Evolutionary conservation across 92 coral and sea anemone species (phyloP).

Genomic region (Anthopleura xanthogrammica): DNA sequence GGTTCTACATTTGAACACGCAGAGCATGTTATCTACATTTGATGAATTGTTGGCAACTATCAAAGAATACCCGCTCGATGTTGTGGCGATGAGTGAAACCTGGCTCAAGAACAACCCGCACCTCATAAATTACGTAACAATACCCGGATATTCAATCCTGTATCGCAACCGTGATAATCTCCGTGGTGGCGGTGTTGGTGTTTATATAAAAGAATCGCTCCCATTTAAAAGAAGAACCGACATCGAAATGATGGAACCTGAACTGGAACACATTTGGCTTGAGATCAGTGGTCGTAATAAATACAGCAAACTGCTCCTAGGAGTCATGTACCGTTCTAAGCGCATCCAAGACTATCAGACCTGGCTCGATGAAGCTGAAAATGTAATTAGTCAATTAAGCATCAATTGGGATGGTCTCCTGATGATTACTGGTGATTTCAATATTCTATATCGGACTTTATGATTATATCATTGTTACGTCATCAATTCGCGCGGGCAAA

Average conservation of each 20-base stretch:
- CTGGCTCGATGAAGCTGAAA: conserved; percentile 44
- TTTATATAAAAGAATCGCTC: conserved; percentile 39
- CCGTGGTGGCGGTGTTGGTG: conserved; percentile 56
- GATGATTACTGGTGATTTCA: conserved; percentile 57
- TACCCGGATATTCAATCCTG: conserved; percentile 40
- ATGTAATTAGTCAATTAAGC: conserved; percentile 32
- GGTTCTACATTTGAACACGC: conserved; percentile 44
- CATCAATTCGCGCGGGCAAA: too few species aligned
- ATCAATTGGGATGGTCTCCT: conserved; percentile 61
- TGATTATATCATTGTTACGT: too few species aligned
- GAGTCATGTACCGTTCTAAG: conserved; percentile 56
- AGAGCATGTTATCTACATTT: conserved; percentile 54
- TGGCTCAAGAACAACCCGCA: conserved; percentile 53
- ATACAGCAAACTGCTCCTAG: conserved; percentile 51
- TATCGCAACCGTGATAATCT: conserved; percentile 37
- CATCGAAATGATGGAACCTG: conserved; percentile 36
- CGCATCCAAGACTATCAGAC: conserved; percentile 29
- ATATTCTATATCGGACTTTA: too few species aligned
- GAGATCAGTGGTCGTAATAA: conserved; percentile 48
- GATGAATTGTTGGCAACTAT: conserved; percentile 35
- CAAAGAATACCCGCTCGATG: conserved; percentile 53
- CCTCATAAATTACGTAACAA: conserved; percentile 36
- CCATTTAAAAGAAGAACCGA: conserved; percentile 44
- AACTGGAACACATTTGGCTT: conserved; percentile 56
- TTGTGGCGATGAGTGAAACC: conserved; percentile 52